phyloP scores from a whole-genome alignment of 2,888 invertebrate genomes.

The Microplitis deprimator region DNA sequence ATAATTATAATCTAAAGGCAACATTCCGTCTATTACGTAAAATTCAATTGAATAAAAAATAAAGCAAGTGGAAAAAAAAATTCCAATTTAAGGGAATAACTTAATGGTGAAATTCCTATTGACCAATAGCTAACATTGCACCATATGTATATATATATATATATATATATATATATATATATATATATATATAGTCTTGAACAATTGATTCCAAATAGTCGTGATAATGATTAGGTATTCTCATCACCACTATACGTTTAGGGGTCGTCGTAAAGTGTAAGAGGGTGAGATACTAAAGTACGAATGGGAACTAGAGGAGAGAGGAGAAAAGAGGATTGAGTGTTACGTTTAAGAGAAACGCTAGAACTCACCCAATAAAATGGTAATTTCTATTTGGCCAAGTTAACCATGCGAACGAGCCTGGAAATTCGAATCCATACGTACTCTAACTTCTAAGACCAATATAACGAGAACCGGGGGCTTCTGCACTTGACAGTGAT shows the following conservation, averaged over 20 bases:
- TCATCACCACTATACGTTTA: conserved; percentile 61
- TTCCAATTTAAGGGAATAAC: conserved; percentile 7
- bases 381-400: conserved; percentile 81
- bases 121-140: conserved; percentile 45
- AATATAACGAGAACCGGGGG: conserved; percentile 58
- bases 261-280: conserved; percentile 29
- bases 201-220: conserved; percentile 65
- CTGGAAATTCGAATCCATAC: conserved; percentile 69
- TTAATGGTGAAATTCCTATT: conserved; percentile 7
- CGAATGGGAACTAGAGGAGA: conserved; percentile 39
- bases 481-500: conserved; percentile 59
- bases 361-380: conserved; percentile 76
- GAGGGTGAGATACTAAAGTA: conserved; percentile 40
- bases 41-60: conserved; percentile 18
- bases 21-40: conserved; percentile 30
- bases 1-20: conserved; percentile 31
- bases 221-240: conserved; percentile 69
- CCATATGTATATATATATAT: not conserved
- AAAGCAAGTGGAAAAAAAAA: conserved; percentile 11
- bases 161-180: conserved; percentile 34
- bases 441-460: conserved; percentile 70
- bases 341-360: conserved; percentile 49
- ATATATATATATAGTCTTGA: conserved; percentile 55
- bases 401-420: conserved; percentile 75
- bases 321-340: conserved; percentile 25